phyloP scores from a whole-genome alignment of 2,888 invertebrate species.

The Drosophila monieri region DNA sequence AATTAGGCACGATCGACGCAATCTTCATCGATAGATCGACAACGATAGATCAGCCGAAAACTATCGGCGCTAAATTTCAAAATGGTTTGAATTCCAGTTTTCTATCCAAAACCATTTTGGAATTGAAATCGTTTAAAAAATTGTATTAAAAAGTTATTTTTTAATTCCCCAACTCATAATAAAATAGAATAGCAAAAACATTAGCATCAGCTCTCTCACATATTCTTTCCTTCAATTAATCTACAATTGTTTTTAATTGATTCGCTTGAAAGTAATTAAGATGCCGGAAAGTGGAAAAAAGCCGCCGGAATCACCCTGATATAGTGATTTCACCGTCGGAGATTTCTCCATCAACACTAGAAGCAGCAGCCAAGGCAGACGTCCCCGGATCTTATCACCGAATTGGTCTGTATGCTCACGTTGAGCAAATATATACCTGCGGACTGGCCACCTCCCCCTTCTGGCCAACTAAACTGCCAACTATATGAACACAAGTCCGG shows the following conservation, averaged over 20 bases:
- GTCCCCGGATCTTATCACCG: constrained; percentile 60
- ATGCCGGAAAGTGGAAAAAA: not conserved
- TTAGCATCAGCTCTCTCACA: not conserved
- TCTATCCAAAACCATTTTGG: too few species aligned
- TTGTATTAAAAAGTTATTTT: too few species aligned
- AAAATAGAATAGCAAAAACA: not conserved
- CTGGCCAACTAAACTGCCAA: constrained; percentile 34
- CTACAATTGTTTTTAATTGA: constrained; percentile 60
- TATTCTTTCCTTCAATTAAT: not conserved
- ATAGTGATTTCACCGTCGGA: constrained; percentile 1
- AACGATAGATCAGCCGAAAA: not conserved
- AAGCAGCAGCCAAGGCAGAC: constrained; percentile 34
- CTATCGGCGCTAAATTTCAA: constrained; percentile 7
- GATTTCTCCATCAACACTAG: constrained; percentile 47
- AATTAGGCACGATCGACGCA: not conserved
- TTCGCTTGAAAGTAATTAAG: constrained; percentile 38
- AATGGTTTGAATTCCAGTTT: not conserved
- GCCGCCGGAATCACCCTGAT: constrained; percentile 40
- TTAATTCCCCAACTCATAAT: too few species aligned
- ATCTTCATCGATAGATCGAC: not conserved
- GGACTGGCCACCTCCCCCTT: not conserved
- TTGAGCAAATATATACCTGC: constrained; percentile 65
- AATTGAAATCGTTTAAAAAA: too few species aligned
- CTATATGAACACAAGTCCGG: constrained; percentile 38
- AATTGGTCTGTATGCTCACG: constrained; percentile 76